A percentile compares a stretch with the other conserved stretches of the same genome.
Evolutionary conservation across 2,113 vertebrate species (phyloP).

Genomic region (Verasper variegatus): DNA sequence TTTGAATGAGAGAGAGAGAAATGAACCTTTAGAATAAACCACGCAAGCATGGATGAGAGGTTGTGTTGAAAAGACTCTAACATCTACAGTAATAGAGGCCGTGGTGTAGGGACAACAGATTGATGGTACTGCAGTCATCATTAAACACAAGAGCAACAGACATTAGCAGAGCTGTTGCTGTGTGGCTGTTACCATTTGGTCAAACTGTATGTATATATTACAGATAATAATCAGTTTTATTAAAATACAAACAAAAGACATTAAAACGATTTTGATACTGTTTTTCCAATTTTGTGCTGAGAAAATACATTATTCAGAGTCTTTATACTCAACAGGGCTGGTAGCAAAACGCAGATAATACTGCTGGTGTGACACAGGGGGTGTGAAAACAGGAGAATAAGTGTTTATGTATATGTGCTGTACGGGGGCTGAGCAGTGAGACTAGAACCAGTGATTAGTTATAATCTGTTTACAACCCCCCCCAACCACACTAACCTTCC

Average conservation of each 20-base stretch:
- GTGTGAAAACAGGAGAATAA: conserved; percentile 3
- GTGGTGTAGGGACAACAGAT: neutral
- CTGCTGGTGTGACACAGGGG: conserved; percentile 12
- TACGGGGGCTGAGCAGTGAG: conserved; percentile 43
- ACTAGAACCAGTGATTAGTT: conserved; percentile 62
- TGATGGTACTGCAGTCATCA: conserved; percentile 7
- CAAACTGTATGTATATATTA: too few species aligned
- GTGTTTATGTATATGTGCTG: conserved; percentile 13
- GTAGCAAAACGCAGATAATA: conserved; percentile 14
- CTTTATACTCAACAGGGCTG: neutral
- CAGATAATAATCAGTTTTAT: too few species aligned
- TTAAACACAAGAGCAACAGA: conserved; percentile 17
- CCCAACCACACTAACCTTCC: conserved; percentile 11
- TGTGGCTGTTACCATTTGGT: conserved; percentile 31
- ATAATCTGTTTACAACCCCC: conserved; percentile 71
- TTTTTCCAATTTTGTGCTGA: neutral
- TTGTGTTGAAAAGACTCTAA: neutral
- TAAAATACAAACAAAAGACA: neutral
- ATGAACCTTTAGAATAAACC: neutral
- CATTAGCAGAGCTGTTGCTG: conserved; percentile 16
- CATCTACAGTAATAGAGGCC: neutral
- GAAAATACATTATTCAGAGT: neutral
- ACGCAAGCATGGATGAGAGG: too few species aligned
- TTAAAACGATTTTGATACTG: neutral
- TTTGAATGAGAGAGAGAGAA: neutral